Evolutionary conservation across 64 coral and sea anemone species (phyloP), one percentile per base, ranked within the genome.

Genomic region (Actinia equina): DNA sequence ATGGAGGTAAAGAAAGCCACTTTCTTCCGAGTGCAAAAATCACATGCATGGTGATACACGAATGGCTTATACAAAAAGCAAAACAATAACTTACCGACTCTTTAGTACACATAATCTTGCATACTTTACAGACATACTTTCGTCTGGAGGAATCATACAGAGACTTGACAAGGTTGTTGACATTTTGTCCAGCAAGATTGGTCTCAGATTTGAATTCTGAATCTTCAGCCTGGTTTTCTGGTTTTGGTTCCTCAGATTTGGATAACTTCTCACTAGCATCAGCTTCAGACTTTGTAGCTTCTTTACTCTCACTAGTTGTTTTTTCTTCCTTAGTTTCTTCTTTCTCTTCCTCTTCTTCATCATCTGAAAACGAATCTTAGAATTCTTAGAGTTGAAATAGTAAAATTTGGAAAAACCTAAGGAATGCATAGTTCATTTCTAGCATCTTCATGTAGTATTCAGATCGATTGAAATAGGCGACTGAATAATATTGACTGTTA

Each of bases 51-150:
- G 30, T 49, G 46, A 49, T 49, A 6, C 46, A 6, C 7, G 46
- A 49, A 49, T 49, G 46, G 7, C 46, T 49, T 8, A 49, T 49
- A 49, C 46, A 49, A 49, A 20, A 69, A 9, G 23, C 63, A 69
- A 23, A 23, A 22, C 19, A 69, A 30, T 15, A 1, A 27, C 89
- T 82, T 96, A 97, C 94, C 11, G 59, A 84, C 42, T 83, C 85
- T 84, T 90, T 93, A 51, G 86, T 97, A 45, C 94, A 97, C 60
- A 97, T 97, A 64, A 97, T 97, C 86, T 97, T 97, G 82, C 94
- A 97, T 13, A 88, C 87, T 58, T 92, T 92, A 43, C 94, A 97
- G 4, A 97, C 89, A 87, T 93, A 97, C 53, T 93, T 93, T 20
- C 69, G 46, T 44, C 89, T 80, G 82, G 78, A 54, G 19, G 57